Conservation (phyloP, 2,113 vertebrate species). For the Scolopax mira region DNA sequence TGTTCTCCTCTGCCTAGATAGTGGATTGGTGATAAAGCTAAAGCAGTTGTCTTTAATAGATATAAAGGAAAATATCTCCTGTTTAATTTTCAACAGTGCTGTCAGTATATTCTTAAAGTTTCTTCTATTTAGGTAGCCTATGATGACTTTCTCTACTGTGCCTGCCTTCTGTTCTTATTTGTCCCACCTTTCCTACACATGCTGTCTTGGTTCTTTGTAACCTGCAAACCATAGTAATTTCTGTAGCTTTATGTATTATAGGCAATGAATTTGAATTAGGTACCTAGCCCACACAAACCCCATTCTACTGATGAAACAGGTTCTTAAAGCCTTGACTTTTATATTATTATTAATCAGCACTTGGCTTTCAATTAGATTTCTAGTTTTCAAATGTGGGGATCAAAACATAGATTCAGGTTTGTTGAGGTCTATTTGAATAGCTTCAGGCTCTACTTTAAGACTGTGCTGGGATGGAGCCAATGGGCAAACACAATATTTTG, state of each 20-base stretch:
- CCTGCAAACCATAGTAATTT: not conserved
- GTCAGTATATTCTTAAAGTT: not conserved
- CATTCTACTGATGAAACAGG: not conserved
- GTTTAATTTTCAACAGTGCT: not conserved
- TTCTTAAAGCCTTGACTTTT: conserved; percentile 5
- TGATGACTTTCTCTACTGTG: not conserved
- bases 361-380: not conserved
- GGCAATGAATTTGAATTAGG: not conserved
- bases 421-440: not conserved
- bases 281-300: not conserved
- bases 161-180: not conserved
- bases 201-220: not conserved
- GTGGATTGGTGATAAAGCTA: not conserved
- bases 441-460: not conserved
- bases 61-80: not conserved
- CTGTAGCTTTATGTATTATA: not conserved
- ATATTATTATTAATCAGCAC: conserved; percentile 3
- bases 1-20: not conserved
- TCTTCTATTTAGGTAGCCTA: not conserved
- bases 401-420: not conserved
- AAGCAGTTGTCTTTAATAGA: not conserved
- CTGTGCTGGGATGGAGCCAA: not conserved
- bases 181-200: not conserved
- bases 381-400: not conserved
- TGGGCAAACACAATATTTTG: not conserved